Evolutionary conservation across 2,113 vertebrate genomes (phyloP), one percentile per base, ranked within the genome.

Genomic region (Toxostoma redivivum): DNA sequence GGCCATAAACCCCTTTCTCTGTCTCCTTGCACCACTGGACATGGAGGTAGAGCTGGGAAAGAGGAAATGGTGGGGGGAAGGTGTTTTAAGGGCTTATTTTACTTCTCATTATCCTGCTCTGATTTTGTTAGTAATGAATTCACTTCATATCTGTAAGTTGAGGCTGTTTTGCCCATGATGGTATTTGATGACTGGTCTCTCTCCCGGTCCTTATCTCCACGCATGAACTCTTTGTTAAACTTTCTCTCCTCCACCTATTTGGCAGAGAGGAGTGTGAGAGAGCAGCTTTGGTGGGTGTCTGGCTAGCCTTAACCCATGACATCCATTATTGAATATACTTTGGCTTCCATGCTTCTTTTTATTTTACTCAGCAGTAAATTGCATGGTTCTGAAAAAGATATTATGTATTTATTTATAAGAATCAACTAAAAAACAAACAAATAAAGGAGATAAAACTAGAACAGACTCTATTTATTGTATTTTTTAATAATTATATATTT

Each of bases 1-100:
- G 23, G 12, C 10, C 28, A n/a, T 15, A 48, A 65, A 8, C 4
- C 12, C 7, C 12, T 20, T 85, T 40, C 20, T 3, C 30, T 48
- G 20, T 48, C 35, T 66, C 16, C 35, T 35, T 57, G 30, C 5
- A 15, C 7, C 0, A 0, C 30, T 48, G 30, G 20, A 28, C 0
- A 0, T 1, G 11, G 20, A 56, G 7, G 11, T 21, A 31, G 35
- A 74, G 15, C 4, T 8, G 5, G 24, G 24, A 48, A 48, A 31
- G 15, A 57, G 30, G 11, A 48, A 57, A 42, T 8, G 8, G 5
- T 57, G 4, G 7, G 12, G 15, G 10, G 4, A 48, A 48, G 8
- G 16, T 31, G 16, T 25, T 74, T 74, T 21, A 66, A 57, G 24
- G 20, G 31, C 16, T 65, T 28, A 5, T n/a, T 57, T 85, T 35